phyloP scores from a whole-genome alignment of 2,797 vertebrate genomes.

The Petrocephalus sullivani region DNA sequence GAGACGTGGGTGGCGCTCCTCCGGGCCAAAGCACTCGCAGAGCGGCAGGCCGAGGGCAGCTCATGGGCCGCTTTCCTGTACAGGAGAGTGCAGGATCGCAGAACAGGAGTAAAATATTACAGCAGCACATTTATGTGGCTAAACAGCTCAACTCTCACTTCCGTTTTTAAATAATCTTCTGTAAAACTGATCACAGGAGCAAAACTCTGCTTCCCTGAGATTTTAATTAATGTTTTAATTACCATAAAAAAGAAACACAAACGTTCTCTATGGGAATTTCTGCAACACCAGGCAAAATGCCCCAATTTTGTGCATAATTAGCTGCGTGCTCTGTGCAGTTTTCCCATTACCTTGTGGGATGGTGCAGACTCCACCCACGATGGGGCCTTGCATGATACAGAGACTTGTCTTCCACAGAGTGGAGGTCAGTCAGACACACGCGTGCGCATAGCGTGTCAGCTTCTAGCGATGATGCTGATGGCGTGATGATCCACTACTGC shows the following conservation, averaged over 20 bases:
- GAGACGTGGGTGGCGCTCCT: slow-evolving; percentile 38
- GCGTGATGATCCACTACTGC: neutral
- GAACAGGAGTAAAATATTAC: neutral
- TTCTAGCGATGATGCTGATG: neutral
- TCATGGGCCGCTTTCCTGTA: neutral
- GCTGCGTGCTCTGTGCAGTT: neutral
- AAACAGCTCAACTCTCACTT: neutral
- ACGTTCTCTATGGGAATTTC: neutral
- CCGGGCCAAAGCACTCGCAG: neutral
- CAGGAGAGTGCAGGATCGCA: neutral
- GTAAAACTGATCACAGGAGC: slow-evolving; percentile 5
- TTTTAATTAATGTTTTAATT: slow-evolving; percentile 2
- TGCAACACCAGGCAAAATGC: neutral
- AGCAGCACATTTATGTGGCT: neutral
- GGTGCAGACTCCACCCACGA: neutral
- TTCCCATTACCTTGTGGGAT: neutral
- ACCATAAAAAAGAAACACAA: slow-evolving; percentile 7
- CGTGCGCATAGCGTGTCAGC: neutral
- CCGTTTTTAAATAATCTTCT: slow-evolving; percentile 7
- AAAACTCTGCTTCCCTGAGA: slow-evolving; percentile 7
- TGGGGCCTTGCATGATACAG: neutral
- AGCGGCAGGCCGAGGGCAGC: neutral
- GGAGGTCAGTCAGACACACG: neutral
- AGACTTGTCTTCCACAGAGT: neutral
- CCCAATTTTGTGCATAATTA: slow-evolving; percentile 9